Evolutionary conservation across 2,888 invertebrate genomes (phyloP), one percentile per base, ranked within the genome.

Genomic region (Lapara coniferarum): DNA sequence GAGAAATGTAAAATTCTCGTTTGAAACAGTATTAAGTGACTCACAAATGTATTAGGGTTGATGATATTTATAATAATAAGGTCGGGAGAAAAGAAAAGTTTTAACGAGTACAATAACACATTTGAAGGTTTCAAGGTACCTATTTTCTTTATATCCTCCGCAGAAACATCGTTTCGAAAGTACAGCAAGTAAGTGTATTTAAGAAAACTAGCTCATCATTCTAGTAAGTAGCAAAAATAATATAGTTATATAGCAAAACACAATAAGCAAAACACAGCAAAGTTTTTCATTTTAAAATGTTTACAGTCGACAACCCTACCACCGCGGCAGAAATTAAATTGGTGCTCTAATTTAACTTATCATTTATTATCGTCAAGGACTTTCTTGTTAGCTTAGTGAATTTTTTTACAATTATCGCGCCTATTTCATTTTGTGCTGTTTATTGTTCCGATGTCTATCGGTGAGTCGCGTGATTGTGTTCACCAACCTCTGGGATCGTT

Each of bases 1-100:
- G 78, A 79, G 77, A 73, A 72, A 76, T 67, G 68, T 71, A 68
- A 71, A 68, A 66, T 66, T 55, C 56, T 70, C 70, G 56, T 68
- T 68, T 16, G 51, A 66, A 67, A 66, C 37, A 63, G 46, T 37
- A 51, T 57, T 69, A 66, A 57, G 52, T 69, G 69, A 69, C 58
- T 69, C 69, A 69, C 52, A 16, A 30, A 66, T 37, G 37, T 37
- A 37, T 37, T 37, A 37, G 37, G 37, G 37, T 37, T 37, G 37
- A 37, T 8, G 37, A 37, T 37, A 37, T 37, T 37, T 37, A 37
- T 37, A 37, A 37, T 37, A 37, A 37, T 37, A 37, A 37, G 37
- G 37, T 37, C 37, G 37, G 37, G 8, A 37, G 37, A 37, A 37
- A 0, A 37, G 8, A 5, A 37, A 37, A 7, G 37, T 37, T 7